Percentiles rank a stretch among this genome's conserved stretches.
phyloP scores from a whole-genome alignment of 2,888 invertebrate genomes.

The Elegia similella region DNA sequence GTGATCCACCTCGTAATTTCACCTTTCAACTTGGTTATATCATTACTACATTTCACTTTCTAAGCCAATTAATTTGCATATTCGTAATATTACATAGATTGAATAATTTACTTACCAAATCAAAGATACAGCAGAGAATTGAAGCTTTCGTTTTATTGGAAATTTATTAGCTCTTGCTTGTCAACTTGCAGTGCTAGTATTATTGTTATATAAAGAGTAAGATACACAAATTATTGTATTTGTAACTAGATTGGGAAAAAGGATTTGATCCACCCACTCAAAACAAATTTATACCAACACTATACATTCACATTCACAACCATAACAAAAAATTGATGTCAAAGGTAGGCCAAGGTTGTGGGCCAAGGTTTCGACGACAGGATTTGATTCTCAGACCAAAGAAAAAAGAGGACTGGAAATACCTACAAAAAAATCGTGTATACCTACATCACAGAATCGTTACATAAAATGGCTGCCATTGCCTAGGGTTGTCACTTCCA shows the following conservation, averaged over 20 bases:
- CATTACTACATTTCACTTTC: constrained; percentile 61
- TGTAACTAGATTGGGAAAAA: background rate
- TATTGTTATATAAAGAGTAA: background rate
- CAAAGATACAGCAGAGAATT: background rate
- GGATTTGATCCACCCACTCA: background rate
- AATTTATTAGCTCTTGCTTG: background rate
- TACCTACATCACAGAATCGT: too few relatives aligned
- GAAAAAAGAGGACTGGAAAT: too few relatives aligned
- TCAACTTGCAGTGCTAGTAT: background rate
- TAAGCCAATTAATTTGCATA: constrained; percentile 38
- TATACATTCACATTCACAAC: background rate
- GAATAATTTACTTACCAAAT: background rate
- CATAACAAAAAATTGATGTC: too few relatives aligned
- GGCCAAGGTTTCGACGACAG: too few relatives aligned
- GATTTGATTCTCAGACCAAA: too few relatives aligned
- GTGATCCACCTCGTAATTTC: constrained; percentile 61
- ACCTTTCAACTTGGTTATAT: constrained; percentile 71
- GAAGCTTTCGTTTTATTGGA: background rate
- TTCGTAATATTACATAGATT: constrained; percentile 26
- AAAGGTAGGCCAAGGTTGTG: too few relatives aligned
- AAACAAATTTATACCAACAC: background rate
- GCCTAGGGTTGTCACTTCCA: too few relatives aligned
- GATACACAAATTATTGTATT: background rate
- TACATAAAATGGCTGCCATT: too few relatives aligned
- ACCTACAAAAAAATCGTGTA: too few relatives aligned